A percentile compares a stretch with the other conserved stretches of the same genome.
Evolutionary conservation across 1,140 invertebrate genomes (phyloP).

Genomic region (Papilio helenus): DNA sequence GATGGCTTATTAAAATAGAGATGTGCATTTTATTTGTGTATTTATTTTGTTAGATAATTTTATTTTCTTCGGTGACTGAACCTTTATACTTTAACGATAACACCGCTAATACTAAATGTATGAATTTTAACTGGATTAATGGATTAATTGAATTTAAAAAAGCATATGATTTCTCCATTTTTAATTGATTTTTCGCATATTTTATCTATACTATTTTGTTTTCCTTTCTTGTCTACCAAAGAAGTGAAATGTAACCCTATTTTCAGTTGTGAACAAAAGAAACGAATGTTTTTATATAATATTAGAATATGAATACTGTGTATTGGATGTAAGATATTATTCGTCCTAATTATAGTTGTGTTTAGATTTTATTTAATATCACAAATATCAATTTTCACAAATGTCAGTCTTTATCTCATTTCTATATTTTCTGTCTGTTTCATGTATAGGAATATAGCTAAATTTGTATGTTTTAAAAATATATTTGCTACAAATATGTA

Average conservation of each 20-base stretch:
- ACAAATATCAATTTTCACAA: background rate
- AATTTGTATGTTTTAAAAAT: background rate
- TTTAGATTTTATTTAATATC: constrained; percentile 41
- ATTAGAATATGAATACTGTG: constrained; percentile 37
- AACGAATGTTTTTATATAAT: constrained; percentile 23
- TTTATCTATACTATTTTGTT: background rate
- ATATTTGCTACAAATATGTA: background rate
- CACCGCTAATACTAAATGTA: background rate
- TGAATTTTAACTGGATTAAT: background rate
- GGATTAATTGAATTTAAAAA: background rate
- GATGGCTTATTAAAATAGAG: background rate
- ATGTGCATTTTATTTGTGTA: constrained; percentile 19
- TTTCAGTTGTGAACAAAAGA: constrained; percentile 30
- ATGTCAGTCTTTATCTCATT: background rate
- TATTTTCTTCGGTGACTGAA: constrained; percentile 19
- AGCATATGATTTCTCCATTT: background rate
- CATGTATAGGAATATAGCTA: background rate
- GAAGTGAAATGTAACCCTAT: background rate
- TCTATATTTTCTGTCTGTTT: background rate
- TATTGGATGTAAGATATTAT: constrained; percentile 52
- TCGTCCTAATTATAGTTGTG: constrained; percentile 40
- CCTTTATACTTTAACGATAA: background rate
- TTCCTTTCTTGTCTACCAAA: constrained; percentile 30
- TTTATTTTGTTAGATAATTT: constrained; percentile 36
- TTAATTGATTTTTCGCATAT: background rate